These are phyloP conservation scores for Fragum whitleyi DNA, from an alignment of 2,888 invertebrate genomes.

Conservation along the genomic window DNA sequence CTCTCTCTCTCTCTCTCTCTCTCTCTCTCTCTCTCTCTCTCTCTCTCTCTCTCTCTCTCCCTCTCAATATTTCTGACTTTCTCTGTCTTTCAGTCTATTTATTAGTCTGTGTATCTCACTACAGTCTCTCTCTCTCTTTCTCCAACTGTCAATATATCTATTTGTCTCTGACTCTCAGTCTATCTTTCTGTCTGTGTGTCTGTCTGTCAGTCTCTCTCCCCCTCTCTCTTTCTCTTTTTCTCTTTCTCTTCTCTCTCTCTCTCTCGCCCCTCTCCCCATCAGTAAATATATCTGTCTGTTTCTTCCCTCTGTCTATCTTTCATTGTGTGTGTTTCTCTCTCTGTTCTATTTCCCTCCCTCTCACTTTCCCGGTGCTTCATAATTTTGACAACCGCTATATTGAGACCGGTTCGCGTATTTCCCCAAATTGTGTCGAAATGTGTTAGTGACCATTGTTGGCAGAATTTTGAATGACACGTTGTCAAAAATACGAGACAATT, in stretches of 20 bases:
- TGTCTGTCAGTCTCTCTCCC: not conserved
- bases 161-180: not conserved
- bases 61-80: too few species aligned
- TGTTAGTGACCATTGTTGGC: too few species aligned
- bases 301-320: not conserved
- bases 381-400: too few species aligned
- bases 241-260: conserved; percentile 18
- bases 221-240: conserved; percentile 11
- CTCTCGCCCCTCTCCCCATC: conserved; percentile 3
- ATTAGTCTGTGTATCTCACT: not conserved
- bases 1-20: conserved; percentile 6
- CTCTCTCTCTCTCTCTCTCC: conserved; percentile 19
- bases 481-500: too few species aligned
- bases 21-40: conserved; percentile 20
- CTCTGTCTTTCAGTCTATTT: not conserved
- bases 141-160: not conserved
- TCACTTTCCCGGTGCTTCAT: not conserved
- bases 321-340: not conserved
- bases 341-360: not conserved
- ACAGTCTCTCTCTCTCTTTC: not conserved
- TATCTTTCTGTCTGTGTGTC: too few species aligned
- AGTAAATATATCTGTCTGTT: conserved; percentile 2
- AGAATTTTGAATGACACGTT: too few species aligned
- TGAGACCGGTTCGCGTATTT: too few species aligned
- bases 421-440: too few species aligned